A percentile compares a stretch with the other conserved stretches of the same genome.
Conservation (phyloP, 2,888 invertebrate species). For the Chalcis sispes region DNA sequence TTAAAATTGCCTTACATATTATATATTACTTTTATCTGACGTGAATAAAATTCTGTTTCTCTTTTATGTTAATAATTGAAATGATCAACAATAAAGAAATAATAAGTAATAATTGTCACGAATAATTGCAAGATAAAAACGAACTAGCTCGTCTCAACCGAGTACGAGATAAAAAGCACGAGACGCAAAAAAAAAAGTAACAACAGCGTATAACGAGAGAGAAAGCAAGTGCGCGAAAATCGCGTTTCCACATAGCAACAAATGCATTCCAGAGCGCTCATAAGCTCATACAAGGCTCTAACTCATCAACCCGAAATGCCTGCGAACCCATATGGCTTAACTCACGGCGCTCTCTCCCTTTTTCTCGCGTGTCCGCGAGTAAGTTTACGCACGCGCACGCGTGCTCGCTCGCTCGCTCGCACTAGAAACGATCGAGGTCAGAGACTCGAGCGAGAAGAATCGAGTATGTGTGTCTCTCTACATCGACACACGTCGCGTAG, state of each 20-base stretch:
- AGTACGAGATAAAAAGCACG: no score
- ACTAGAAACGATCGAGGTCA: conserved; percentile 75
- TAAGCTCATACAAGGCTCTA: background rate
- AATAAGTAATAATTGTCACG: no score
- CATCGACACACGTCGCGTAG: background rate
- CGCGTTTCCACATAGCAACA: conserved; percentile 15
- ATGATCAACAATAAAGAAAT: no score
- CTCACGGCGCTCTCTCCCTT: conserved; percentile 10
- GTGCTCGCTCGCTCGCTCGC: conserved; percentile 56
- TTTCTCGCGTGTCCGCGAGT: conserved; percentile 1
- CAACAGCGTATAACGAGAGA: background rate
- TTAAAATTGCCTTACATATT: no score
- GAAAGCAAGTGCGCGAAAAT: conserved; percentile 8
- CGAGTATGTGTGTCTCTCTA: conserved; percentile 28
- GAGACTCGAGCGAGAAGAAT: conserved; percentile 53
- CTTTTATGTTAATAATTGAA: no score
- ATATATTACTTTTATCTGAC: no score
- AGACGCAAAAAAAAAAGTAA: conserved; percentile 7
- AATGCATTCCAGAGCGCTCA: conserved; percentile 44
- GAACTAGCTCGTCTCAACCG: no score
- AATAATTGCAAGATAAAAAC: no score
- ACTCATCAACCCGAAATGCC: conserved; percentile 41
- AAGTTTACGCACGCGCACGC: conserved; percentile 33
- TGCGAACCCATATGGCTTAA: no score
- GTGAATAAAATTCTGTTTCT: no score